These are phyloP conservation scores for Acrossocheilus fasciatus DNA, from an alignment of 2,797 vertebrate genomes.

Conservation along the genomic window DNA sequence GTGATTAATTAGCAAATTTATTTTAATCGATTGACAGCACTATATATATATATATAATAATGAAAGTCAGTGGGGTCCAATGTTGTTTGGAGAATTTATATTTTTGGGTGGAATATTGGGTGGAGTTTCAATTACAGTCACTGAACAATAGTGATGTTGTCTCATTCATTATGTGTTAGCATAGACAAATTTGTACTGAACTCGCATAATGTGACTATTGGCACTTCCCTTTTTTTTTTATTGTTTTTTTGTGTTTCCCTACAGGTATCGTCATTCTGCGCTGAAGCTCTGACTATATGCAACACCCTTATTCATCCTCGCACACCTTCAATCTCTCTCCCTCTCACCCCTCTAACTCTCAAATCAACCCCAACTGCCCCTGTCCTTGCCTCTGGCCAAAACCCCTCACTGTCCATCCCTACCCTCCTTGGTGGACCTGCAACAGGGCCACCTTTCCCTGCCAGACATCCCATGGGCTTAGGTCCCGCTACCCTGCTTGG, in stretches of 20 bases:
- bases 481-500: conserved; percentile 76
- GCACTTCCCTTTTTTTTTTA: background rate
- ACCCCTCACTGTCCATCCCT: conserved; percentile 71
- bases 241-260: background rate
- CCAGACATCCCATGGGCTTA: conserved; percentile 76
- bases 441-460: conserved; percentile 69
- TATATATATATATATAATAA: too few relatives aligned
- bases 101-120: background rate
- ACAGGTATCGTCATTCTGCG: conserved; percentile 89
- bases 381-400: conserved; percentile 70
- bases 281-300: conserved; percentile 85
- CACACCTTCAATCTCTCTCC: conserved; percentile 77
- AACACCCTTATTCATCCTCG: conserved; percentile 87
- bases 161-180: background rate
- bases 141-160: background rate
- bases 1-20: too few relatives aligned
- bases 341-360: conserved; percentile 74
- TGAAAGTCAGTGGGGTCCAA: background rate
- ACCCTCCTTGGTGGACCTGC: conserved; percentile 77
- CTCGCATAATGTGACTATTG: background rate
- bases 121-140: background rate
- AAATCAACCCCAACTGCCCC: conserved; percentile 72
- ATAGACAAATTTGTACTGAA: conserved; percentile 27
- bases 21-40: too few relatives aligned
- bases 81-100: background rate